Evolutionary conservation across 1,140 invertebrate species (phyloP).

Genomic region (Caerostris extrusa): DNA sequence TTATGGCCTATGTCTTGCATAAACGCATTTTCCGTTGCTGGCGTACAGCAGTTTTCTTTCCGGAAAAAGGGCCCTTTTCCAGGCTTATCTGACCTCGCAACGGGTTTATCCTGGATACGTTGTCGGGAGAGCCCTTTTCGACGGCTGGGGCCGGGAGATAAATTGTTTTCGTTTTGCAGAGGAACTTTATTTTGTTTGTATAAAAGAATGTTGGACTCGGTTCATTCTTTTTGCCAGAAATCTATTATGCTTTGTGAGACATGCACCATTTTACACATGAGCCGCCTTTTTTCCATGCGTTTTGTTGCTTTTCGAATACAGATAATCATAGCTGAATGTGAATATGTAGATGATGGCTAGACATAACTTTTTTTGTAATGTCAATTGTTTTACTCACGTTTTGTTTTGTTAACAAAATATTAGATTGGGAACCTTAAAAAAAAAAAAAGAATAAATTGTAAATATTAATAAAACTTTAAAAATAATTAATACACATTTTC

Average conservation of each 20-base stretch:
- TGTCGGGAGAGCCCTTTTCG: neutral
- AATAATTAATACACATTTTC: no score
- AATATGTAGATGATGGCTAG: no score
- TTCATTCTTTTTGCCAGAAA: neutral
- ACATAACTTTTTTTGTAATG: no score
- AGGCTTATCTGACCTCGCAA: neutral
- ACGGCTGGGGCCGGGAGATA: slow-evolving; percentile 40
- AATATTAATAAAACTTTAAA: no score
- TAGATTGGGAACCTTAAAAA: no score
- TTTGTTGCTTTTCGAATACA: no score
- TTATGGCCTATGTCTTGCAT: neutral
- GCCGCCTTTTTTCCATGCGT: no score
- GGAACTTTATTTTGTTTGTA: slow-evolving; percentile 47
- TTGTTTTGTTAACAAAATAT: no score
- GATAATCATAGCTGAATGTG: no score
- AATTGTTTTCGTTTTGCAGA: slow-evolving; percentile 43
- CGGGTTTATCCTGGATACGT: neutral
- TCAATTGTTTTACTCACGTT: no score
- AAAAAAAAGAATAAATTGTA: no score
- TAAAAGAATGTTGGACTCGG: neutral
- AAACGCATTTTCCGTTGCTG: neutral
- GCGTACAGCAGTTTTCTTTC: neutral
- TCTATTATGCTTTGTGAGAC: neutral
- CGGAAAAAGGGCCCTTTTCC: neutral
- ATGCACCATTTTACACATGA: neutral